Conservation (phyloP, 2,113 vertebrate genomes). For the Antidorcas marsupialis region DNA sequence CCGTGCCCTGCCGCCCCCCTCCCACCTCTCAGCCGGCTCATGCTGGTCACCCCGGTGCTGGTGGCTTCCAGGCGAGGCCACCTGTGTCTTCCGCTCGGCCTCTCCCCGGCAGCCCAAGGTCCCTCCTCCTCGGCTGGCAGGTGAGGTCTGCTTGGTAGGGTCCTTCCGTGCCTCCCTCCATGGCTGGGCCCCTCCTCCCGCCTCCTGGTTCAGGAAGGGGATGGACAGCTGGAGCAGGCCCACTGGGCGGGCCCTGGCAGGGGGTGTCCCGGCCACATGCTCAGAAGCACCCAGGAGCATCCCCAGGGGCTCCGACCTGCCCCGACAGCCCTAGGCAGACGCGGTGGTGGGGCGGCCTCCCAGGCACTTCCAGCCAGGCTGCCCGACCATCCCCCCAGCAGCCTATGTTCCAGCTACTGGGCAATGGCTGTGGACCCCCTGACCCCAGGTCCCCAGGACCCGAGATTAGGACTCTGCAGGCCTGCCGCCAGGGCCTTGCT, state of each 20-base stretch:
- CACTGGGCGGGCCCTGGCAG: background rate
- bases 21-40: fast-evolving
- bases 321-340: background rate
- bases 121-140: background rate
- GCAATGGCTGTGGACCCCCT: background rate
- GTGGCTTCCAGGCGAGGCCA: background rate
- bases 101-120: background rate
- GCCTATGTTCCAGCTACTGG: background rate
- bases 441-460: no score
- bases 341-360: fast-evolving
- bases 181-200: background rate
- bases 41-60: fast-evolving
- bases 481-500: background rate
- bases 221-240: fast-evolving
- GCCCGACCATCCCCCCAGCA: fast-evolving
- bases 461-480: no score
- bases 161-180: background rate
- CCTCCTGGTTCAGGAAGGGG: background rate
- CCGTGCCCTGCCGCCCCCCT: background rate
- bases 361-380: fast-evolving
- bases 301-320: background rate
- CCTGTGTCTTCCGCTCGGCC: fast-evolving
- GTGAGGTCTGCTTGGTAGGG: background rate
- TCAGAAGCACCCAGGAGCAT: background rate
- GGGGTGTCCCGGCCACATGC: fast-evolving